A percentile compares a stretch with the other conserved stretches of the same genome.
phyloP scores from a whole-genome alignment of 2,888 invertebrate genomes.

The Drosophila lutescens region DNA sequence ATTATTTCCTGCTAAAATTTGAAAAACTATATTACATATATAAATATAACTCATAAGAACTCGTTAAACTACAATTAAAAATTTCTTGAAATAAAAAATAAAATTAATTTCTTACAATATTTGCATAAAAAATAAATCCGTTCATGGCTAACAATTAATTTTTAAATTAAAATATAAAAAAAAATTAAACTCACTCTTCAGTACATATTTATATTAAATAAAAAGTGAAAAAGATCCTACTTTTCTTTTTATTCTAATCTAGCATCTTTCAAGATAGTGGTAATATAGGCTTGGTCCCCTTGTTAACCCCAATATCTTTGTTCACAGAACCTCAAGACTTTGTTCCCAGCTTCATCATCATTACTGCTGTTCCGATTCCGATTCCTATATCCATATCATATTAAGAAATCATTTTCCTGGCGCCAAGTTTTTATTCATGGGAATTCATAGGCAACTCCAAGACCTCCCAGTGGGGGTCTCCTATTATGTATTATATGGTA shows the following conservation, averaged over 20 bases:
- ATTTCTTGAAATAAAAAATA: too few relatives aligned
- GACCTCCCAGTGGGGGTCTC: slow-evolving; percentile 28
- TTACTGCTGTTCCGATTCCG: slow-evolving; percentile 15
- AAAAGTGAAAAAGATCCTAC: not conserved
- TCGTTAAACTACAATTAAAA: too few relatives aligned
- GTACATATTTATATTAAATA: too few relatives aligned
- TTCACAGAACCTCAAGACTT: slow-evolving; percentile 1
- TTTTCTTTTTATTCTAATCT: not conserved
- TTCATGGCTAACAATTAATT: too few relatives aligned
- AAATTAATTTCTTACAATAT: too few relatives aligned
- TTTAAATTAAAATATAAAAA: too few relatives aligned
- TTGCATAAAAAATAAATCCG: too few relatives aligned
- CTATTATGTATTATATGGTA: not conserved
- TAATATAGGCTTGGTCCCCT: not conserved
- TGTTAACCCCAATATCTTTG: slow-evolving; percentile 10
- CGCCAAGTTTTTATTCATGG: slow-evolving; percentile 49
- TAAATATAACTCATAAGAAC: too few relatives aligned
- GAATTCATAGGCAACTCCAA: slow-evolving; percentile 20
- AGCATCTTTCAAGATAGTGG: not conserved
- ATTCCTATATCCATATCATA: slow-evolving; percentile 42
- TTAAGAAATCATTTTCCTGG: slow-evolving; percentile 46
- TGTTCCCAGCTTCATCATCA: slow-evolving; percentile 14
- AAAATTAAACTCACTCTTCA: too few relatives aligned
- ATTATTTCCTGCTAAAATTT: not conserved
- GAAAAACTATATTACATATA: too few relatives aligned